Conservation (phyloP, 2,797 vertebrate species). For the Aotus griseimembra region DNA sequence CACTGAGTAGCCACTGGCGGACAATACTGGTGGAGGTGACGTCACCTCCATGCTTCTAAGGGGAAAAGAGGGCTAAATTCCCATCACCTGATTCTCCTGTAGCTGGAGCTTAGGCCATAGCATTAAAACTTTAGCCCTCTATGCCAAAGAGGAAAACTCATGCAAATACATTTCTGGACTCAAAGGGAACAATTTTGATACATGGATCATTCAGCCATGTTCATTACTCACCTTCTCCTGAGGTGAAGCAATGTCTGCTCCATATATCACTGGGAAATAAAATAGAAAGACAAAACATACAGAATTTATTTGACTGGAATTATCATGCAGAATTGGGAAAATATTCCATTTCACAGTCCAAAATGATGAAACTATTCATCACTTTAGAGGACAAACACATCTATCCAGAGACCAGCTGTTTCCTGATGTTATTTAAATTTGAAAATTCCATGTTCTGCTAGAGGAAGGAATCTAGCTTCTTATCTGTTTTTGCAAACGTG, state of each 20-base stretch:
- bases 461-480: constrained; percentile 52
- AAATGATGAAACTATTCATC: constrained; percentile 58
- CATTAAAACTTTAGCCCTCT: background rate
- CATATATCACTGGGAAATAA: background rate
- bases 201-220: background rate
- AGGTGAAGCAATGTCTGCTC: background rate
- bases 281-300: background rate
- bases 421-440: constrained; percentile 59
- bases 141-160: background rate
- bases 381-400: constrained; percentile 35
- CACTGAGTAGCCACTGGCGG: rapidly evolving
- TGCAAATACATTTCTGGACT: background rate
- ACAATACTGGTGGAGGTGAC: rapidly evolving
- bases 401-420: constrained; percentile 59
- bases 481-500: constrained; percentile 28
- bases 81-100: background rate
- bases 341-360: constrained; percentile 29
- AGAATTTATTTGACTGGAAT: background rate
- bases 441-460: background rate
- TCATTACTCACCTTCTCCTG: background rate
- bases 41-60: rapidly evolving
- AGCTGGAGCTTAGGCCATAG: background rate
- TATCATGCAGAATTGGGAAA: constrained; percentile 44
- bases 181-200: background rate
- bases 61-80: background rate